These are phyloP conservation scores for Pammene fasciana DNA, from an alignment of 2,888 invertebrate species.

Conservation along the genomic window DNA sequence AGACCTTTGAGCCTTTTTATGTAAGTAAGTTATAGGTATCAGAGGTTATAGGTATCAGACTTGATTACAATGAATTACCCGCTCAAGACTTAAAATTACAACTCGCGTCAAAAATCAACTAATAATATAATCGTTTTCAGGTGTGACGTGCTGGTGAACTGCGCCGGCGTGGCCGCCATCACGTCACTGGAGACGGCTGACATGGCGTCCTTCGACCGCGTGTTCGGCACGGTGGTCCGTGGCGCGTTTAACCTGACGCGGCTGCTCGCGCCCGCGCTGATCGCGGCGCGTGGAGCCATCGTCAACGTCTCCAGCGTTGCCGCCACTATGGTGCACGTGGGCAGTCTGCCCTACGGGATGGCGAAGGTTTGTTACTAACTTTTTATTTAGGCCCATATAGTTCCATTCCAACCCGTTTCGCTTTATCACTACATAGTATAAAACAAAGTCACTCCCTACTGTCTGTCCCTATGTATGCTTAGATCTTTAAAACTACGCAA, in stretches of 20 bases:
- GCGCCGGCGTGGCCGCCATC: conserved; percentile 77
- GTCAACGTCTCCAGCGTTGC: conserved; percentile 88
- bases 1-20: too few species aligned
- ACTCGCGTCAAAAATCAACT: too few species aligned
- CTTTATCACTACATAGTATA: too few species aligned
- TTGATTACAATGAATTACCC: too few species aligned
- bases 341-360: conserved; percentile 91
- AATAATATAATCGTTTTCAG: conserved; percentile 6
- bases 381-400: too few species aligned
- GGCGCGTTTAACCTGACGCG: conserved; percentile 81
- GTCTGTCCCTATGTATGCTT: too few species aligned
- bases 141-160: conserved; percentile 72
- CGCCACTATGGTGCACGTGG: conserved; percentile 88
- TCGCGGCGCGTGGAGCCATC: conserved; percentile 82
- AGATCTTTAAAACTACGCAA: too few species aligned
- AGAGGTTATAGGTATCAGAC: too few species aligned
- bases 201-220: conserved; percentile 51
- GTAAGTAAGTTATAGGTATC: too few species aligned
- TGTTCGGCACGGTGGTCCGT: conserved; percentile 86
- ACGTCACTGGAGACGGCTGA: conserved; percentile 50
- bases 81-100: too few species aligned
- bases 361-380: conserved; percentile 83
- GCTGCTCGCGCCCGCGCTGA: conserved; percentile 85
- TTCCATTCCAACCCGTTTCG: too few species aligned
- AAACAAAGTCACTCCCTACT: too few species aligned